A percentile compares a stretch with the other conserved stretches of the same genome.
These are phyloP conservation scores for Coregonus ussuriensis DNA, from an alignment of 2,797 vertebrate species.

Conservation along the genomic window DNA sequence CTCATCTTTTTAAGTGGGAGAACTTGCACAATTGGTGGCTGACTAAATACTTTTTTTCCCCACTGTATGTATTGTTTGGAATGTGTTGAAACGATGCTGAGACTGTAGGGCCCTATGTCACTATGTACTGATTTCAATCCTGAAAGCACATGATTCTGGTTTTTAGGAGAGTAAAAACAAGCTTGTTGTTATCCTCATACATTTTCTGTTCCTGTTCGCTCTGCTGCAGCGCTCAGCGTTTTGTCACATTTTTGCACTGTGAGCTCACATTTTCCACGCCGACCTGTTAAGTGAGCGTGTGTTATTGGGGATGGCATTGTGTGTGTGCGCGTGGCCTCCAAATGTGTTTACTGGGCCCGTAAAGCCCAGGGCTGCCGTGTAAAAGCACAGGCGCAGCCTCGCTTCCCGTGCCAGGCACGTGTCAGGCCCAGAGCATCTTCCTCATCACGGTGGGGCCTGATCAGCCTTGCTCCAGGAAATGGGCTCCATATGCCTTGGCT, in stretches of 20 bases:
- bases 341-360: slow-evolving; percentile 59
- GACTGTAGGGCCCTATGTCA: slow-evolving; percentile 24
- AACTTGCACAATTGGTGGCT: too few relatives aligned
- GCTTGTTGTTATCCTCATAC: slow-evolving; percentile 39
- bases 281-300: slow-evolving; percentile 55
- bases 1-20: too few relatives aligned
- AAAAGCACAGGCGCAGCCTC: slow-evolving; percentile 39
- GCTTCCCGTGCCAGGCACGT: slow-evolving; percentile 57
- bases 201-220: slow-evolving; percentile 25
- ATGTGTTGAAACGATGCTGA: not conserved
- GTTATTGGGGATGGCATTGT: slow-evolving; percentile 39
- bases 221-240: slow-evolving; percentile 31
- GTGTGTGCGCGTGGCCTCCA: slow-evolving; percentile 26
- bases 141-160: slow-evolving; percentile 45
- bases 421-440: slow-evolving; percentile 59
- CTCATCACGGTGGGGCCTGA: slow-evolving; percentile 48
- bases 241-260: slow-evolving; percentile 50
- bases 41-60: too few relatives aligned
- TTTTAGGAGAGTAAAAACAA: slow-evolving; percentile 43
- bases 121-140: slow-evolving; percentile 34
- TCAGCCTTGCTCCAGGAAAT: slow-evolving; percentile 52
- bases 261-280: slow-evolving; percentile 71
- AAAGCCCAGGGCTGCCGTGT: slow-evolving; percentile 56
- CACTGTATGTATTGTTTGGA: too few relatives aligned
- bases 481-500: slow-evolving; percentile 62